Base-by-base conservation (phyloP, 2,113 vertebrate genomes). In the Amazona vittata region DNA sequence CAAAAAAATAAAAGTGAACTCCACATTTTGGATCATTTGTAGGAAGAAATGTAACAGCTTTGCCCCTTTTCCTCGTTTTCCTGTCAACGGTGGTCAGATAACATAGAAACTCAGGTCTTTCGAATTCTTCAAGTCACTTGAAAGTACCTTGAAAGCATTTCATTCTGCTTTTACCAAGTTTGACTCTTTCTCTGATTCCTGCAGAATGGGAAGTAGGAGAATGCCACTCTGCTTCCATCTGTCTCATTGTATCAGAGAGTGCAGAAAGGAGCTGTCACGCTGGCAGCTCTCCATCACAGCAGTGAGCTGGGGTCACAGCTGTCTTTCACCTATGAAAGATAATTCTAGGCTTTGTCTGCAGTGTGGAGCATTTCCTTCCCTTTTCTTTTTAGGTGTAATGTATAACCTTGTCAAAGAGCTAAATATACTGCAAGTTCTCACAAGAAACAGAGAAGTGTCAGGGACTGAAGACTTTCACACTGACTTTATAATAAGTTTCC, bases 391-490 rank as follows among this genome's bases (percentile, higher is more conserved):
- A 94, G 96, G 89, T 93, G 84, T 96, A 97, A 98, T 71, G 81
- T 81, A 85, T 96, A 97, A 98, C 91, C 96, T 97, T 97, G 91
- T 96, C 90, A 96, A 94, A 74, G 86, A 96, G 89, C 93, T 97
- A 94, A 92, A 90, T 82, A 94, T 84, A 94, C 65, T 91, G 80
- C 73, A 86, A 95, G 68, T 90, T 97, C 64, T 93, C 82, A 96
- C 96, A 95, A 95, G 93, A 96, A 96, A 97, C 57, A 67, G 85
- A 69, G 86, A 95, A 71, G 46, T 93, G 95, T 92, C 96, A 95
- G 95, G 76, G 82, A 94, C 65, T 76, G 81, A 93, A 94, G 87
- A 76, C 90, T 90, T 96, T 96, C 84, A 89, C 95, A 77, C 80
- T 93, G 89, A 93, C 78, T 96, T 94, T 89, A 93, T 84, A 93